Evolutionary conservation across 2,888 invertebrate species (phyloP).

Genomic region (Iphiclides podalirius): DNA sequence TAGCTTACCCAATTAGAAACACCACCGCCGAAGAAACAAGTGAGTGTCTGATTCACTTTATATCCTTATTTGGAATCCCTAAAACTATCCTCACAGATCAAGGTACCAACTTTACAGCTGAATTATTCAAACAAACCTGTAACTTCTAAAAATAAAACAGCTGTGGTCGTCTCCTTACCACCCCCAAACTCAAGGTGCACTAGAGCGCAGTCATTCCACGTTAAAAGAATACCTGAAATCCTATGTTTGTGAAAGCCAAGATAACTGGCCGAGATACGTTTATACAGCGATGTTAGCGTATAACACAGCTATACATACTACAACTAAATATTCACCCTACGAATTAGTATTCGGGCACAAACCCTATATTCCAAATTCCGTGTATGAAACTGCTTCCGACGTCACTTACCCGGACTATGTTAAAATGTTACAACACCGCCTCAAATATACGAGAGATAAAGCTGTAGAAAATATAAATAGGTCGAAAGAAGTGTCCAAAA

Average conservation of each 20-base stretch:
- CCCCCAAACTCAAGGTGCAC: too few species aligned
- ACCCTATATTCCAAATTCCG: background rate
- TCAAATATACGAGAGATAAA: background rate
- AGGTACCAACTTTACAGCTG: too few species aligned
- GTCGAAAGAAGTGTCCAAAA: conserved; percentile 38
- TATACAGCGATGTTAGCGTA: background rate
- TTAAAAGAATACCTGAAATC: conserved; percentile 35
- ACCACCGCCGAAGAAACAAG: background rate
- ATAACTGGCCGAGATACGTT: background rate
- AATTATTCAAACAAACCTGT: background rate
- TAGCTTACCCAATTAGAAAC: background rate
- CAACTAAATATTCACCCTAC: background rate
- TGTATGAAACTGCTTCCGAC: background rate
- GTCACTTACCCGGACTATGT: background rate
- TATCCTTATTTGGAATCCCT: too few species aligned
- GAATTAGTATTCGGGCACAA: conserved; percentile 6
- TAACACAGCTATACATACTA: too few species aligned
- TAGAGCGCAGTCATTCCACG: conserved; percentile 33
- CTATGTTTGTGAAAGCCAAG: conserved; percentile 19
- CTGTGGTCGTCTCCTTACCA: too few species aligned
- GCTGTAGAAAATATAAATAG: conserved; percentile 30
- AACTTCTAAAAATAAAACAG: too few species aligned
- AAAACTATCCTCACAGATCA: too few species aligned
- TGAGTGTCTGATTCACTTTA: background rate
- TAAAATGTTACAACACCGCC: background rate